A percentile compares a stretch with the other conserved stretches of the same genome.
Conservation (phyloP, 2,888 invertebrate genomes). For the Metallyticus violacea region DNA sequence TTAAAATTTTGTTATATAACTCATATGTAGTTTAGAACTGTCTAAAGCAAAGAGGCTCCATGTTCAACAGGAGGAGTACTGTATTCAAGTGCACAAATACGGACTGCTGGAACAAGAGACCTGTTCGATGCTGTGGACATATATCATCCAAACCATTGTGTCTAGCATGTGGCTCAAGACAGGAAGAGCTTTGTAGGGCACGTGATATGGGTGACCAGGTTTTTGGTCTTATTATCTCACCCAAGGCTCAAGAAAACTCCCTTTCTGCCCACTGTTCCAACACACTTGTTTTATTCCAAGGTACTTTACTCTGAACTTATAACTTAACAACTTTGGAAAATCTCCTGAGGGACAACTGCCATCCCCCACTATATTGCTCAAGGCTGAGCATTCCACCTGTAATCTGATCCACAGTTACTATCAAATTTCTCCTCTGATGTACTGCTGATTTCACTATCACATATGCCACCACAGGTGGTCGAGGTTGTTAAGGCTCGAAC, state of each 20-base stretch:
- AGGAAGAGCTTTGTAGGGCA: constrained; percentile 13
- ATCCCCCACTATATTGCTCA: too few relatives aligned
- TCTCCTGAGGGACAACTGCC: too few relatives aligned
- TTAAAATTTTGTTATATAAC: too few relatives aligned
- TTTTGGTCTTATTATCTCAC: background rate
- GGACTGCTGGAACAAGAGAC: background rate
- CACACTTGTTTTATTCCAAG: constrained; percentile 17
- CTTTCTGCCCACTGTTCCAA: background rate
- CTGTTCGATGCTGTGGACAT: background rate
- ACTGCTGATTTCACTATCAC: too few relatives aligned
- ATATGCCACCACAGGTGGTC: too few relatives aligned
- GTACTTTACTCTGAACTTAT: too few relatives aligned
- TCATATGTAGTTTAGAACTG: too few relatives aligned
- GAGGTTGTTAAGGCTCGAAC: too few relatives aligned
- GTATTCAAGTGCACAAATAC: constrained; percentile 2
- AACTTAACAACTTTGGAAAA: too few relatives aligned
- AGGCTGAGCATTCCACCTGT: too few relatives aligned
- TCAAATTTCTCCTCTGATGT: too few relatives aligned
- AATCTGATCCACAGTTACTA: too few relatives aligned
- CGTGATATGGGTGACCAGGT: constrained; percentile 22
- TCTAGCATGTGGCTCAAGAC: background rate
- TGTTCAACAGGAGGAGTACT: constrained; percentile 13
- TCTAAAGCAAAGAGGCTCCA: background rate
- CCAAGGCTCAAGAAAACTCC: background rate
- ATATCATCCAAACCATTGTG: background rate